These are phyloP conservation scores for Penaeus monodon DNA, from an alignment of 2,888 invertebrate species.

Conservation along the genomic window DNA sequence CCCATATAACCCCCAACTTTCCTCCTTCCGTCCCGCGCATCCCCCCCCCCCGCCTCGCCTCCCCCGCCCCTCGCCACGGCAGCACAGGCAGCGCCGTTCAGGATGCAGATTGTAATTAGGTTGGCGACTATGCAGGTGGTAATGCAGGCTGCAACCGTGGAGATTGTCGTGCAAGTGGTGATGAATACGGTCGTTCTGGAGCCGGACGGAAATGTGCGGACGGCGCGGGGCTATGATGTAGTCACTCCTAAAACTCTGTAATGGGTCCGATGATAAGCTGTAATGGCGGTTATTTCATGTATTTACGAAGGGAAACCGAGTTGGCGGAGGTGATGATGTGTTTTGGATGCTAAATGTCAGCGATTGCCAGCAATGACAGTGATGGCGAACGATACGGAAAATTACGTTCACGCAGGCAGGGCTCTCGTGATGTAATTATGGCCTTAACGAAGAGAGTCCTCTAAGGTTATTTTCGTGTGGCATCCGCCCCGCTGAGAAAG, in stretches of 20 bases:
- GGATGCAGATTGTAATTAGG: not conserved
- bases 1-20: too few relatives aligned
- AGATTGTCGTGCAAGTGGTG: slow-evolving; percentile 26
- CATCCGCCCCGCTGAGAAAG: too few relatives aligned
- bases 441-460: too few relatives aligned
- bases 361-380: slow-evolving; percentile 10
- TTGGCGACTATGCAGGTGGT: slow-evolving; percentile 1
- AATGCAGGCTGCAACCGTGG: slow-evolving; percentile 2
- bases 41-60: too few relatives aligned
- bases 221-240: slow-evolving; percentile 2
- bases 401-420: not conserved
- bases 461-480: too few relatives aligned
- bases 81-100: too few relatives aligned
- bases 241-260: slow-evolving; percentile 9
- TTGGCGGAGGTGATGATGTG: not conserved
- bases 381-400: slow-evolving; percentile 12
- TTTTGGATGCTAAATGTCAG: slow-evolving; percentile 28
- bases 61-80: too few relatives aligned
- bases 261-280: slow-evolving; percentile 2
- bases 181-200: slow-evolving; percentile 2
- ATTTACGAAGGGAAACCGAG: slow-evolving; percentile 14
- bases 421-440: not conserved
- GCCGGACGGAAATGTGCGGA: slow-evolving; percentile 15
- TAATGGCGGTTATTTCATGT: slow-evolving; percentile 9
- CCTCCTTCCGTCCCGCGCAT: too few relatives aligned